These are phyloP conservation scores for Octodonta nipae DNA, from an alignment of 2,888 invertebrate genomes.

Conservation along the genomic window DNA sequence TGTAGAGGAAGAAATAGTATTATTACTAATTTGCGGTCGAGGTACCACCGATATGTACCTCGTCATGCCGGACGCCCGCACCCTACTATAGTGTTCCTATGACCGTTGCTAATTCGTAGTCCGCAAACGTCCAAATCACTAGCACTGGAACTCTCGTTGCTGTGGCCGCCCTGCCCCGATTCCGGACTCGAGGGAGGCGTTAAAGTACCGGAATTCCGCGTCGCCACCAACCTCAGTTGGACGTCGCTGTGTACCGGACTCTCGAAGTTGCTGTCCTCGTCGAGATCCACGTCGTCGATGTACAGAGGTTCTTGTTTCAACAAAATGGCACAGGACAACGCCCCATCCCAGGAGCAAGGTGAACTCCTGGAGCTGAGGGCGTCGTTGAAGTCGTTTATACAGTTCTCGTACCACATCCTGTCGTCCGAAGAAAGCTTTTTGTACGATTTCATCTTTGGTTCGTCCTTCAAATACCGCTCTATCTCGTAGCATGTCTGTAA, in stretches of 20 bases:
- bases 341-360: conserved; percentile 62
- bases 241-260: no score
- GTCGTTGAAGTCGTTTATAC: conserved; percentile 49
- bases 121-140: conserved; percentile 35
- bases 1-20: conserved; percentile 24
- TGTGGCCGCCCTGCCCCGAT: conserved; percentile 46
- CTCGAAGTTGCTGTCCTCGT: conserved; percentile 17
- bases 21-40: conserved; percentile 11
- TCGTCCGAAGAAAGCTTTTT: no score
- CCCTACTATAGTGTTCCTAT: conserved; percentile 48
- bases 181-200: conserved; percentile 66
- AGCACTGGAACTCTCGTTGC: conserved; percentile 29
- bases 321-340: conserved; percentile 51
- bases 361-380: conserved; percentile 56
- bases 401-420: conserved; percentile 45
- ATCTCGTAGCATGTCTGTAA: conserved; percentile 93
- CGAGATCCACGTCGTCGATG: conserved; percentile 40
- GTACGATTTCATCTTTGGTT: conserved; percentile 62
- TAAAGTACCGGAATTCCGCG: conserved; percentile 22
- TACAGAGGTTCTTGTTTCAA: conserved; percentile 55
- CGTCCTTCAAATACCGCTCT: conserved; percentile 91
- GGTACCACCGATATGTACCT: conserved; percentile 47
- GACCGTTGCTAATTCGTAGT: no score
- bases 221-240: conserved; percentile 26
- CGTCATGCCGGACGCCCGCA: conserved; percentile 48